Evolutionary conservation across 2,888 invertebrate species (phyloP).

Genomic region (Spodoptera littoralis): DNA sequence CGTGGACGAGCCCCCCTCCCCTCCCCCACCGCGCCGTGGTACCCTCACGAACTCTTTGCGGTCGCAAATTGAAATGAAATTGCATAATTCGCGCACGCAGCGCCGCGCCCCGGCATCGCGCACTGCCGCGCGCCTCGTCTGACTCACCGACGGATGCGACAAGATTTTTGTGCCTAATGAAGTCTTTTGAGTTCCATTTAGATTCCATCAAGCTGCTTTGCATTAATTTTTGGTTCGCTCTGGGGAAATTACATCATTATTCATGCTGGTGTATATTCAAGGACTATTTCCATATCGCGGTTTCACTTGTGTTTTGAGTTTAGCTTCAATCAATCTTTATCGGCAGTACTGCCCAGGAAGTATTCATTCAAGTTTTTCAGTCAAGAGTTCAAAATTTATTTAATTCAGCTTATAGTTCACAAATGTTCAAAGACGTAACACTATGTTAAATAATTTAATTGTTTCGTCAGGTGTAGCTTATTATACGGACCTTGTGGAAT

Average conservation of each 20-base stretch:
- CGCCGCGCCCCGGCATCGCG: conserved; percentile 21
- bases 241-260: conserved; percentile 26
- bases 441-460: no score
- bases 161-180: conserved; percentile 80
- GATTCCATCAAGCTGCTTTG: conserved; percentile 24
- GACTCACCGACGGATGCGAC: conserved; percentile 54
- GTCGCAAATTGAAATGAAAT: conserved; percentile 84
- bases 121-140: conserved; percentile 16
- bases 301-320: no score
- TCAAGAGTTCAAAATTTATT: no score
- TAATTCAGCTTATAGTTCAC: no score
- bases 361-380: no score
- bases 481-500: no score
- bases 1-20: conserved; percentile 27
- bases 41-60: conserved; percentile 67
- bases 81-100: conserved; percentile 81
- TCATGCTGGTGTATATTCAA: conserved; percentile 11
- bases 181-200: conserved; percentile 60
- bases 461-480: no score
- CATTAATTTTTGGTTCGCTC: conserved; percentile 27
- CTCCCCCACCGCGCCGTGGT: conserved; percentile 13
- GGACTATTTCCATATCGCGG: not conserved
- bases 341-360: no score
- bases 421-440: no score
- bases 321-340: no score